These are phyloP conservation scores for Pyrgus malvae DNA, from an alignment of 2,888 invertebrate species.

Conservation along the genomic window DNA sequence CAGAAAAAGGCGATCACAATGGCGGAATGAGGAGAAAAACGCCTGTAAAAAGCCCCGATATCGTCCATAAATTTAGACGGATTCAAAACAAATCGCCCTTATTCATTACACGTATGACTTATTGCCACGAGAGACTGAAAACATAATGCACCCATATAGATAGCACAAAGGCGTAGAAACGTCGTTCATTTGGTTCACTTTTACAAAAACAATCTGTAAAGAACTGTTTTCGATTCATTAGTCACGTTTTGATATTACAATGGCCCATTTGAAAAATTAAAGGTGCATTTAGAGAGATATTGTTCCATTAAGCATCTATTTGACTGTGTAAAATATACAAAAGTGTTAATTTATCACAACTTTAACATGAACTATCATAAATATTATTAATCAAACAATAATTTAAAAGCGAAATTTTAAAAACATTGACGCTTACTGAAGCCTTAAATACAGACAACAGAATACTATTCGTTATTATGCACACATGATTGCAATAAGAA, in stretches of 20 bases:
- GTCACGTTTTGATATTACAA: constrained; percentile 51
- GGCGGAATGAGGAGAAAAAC: constrained; percentile 72
- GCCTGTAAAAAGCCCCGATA: constrained; percentile 75
- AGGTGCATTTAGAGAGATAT: too few species aligned
- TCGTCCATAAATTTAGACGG: constrained; percentile 78
- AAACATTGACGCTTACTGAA: too few species aligned
- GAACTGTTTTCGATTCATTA: constrained; percentile 65
- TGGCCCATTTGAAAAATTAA: constrained; percentile 27
- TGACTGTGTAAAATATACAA: too few species aligned
- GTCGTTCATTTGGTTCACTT: constrained; percentile 45
- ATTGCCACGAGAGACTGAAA: constrained; percentile 65
- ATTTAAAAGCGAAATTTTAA: too few species aligned
- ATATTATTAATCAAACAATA: too few species aligned
- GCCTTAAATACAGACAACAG: too few species aligned
- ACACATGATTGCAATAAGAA: neutral
- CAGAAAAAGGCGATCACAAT: constrained; percentile 78
- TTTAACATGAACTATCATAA: too few species aligned
- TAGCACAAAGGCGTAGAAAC: constrained; percentile 61
- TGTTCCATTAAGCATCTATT: neutral
- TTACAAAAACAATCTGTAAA: constrained; percentile 60
- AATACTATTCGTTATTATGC: too few species aligned
- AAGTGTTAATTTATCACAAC: too few species aligned
- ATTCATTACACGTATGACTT: constrained; percentile 82
- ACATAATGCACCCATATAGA: constrained; percentile 72
- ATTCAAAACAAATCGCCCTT: constrained; percentile 82